A percentile compares a stretch with the other conserved stretches of the same genome.
These are phyloP conservation scores for Nymphalis c-album DNA, from an alignment of 2,888 invertebrate genomes.

Conservation along the genomic window DNA sequence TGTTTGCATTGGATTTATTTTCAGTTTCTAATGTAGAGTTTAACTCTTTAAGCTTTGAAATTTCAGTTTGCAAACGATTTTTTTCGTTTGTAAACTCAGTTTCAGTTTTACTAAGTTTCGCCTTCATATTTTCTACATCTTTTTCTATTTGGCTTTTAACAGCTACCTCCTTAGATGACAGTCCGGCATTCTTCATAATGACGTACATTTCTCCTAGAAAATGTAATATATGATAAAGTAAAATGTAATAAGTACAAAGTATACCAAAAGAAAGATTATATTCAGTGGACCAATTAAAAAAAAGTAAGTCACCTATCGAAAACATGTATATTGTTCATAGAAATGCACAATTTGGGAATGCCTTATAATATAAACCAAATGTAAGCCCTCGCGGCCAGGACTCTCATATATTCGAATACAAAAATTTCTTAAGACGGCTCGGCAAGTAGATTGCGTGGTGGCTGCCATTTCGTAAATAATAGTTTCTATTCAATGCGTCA, in stretches of 20 bases:
- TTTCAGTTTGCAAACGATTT: constrained; percentile 73
- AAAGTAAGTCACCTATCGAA: too few species aligned
- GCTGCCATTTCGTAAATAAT: background rate
- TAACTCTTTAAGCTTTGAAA: constrained; percentile 76
- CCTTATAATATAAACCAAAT: too few species aligned
- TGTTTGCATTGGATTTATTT: constrained; percentile 61
- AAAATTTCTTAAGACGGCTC: too few species aligned
- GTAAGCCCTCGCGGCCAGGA: too few species aligned
- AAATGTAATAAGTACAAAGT: background rate
- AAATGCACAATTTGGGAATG: too few species aligned
- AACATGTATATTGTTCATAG: too few species aligned
- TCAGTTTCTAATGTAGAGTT: constrained; percentile 73
- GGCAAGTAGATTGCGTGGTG: too few species aligned
- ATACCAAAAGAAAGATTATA: too few species aligned
- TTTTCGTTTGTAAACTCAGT: constrained; percentile 79
- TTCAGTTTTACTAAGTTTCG: constrained; percentile 74
- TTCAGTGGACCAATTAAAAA: too few species aligned
- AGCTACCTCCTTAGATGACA: constrained; percentile 74
- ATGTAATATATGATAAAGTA: background rate
- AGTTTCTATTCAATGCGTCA: background rate
- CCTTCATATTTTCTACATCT: constrained; percentile 78
- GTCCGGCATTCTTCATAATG: constrained; percentile 82
- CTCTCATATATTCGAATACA: too few species aligned
- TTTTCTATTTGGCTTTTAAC: constrained; percentile 73
- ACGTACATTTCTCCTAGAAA: constrained; percentile 81